Percentiles rank a stretch among this genome's conserved stretches.
These are phyloP conservation scores for Rotaria socialis DNA, from an alignment of 2,888 invertebrate species.

Conservation along the genomic window DNA sequence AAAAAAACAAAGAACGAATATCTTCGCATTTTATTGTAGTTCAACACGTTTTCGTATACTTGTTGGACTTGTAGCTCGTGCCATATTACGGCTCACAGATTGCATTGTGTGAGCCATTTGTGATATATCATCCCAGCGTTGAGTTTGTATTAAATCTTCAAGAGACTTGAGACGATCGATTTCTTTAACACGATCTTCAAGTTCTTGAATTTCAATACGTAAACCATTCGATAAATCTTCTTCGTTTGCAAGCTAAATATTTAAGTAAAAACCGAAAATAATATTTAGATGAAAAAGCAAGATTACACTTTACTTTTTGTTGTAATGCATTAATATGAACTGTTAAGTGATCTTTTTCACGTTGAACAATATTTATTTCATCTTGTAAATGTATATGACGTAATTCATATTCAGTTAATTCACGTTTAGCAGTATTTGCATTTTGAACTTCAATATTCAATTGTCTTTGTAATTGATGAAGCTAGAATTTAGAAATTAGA, in stretches of 20 bases:
- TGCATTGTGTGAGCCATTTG: slow-evolving; percentile 58
- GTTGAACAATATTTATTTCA: not conserved
- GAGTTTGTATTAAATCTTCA: slow-evolving; percentile 50
- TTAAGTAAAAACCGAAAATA: no score
- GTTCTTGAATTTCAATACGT: slow-evolving; percentile 34
- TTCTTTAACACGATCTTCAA: slow-evolving; percentile 36
- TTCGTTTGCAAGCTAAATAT: slow-evolving; percentile 20
- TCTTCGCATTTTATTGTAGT: not conserved
- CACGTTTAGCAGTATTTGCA: not conserved
- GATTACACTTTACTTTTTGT: slow-evolving; percentile 1
- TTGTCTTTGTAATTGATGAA: slow-evolving; percentile 10
- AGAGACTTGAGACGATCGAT: slow-evolving; percentile 41
- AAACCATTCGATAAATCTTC: slow-evolving; percentile 2
- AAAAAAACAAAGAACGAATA: not conserved
- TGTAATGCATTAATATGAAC: not conserved
- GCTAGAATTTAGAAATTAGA: not conserved
- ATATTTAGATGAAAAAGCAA: no score
- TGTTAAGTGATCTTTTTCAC: slow-evolving; percentile 35
- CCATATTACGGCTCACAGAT: slow-evolving; percentile 53
- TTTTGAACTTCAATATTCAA: slow-evolving; percentile 24
- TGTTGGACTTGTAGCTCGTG: slow-evolving; percentile 38
- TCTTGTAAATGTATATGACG: slow-evolving; percentile 14
- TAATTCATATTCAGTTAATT: slow-evolving; percentile 12
- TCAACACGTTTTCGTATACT: slow-evolving; percentile 12
- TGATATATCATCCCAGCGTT: slow-evolving; percentile 59